These are phyloP conservation scores for Hippocampus zosterae DNA, from an alignment of 2,113 vertebrate genomes.

Conservation along the genomic window DNA sequence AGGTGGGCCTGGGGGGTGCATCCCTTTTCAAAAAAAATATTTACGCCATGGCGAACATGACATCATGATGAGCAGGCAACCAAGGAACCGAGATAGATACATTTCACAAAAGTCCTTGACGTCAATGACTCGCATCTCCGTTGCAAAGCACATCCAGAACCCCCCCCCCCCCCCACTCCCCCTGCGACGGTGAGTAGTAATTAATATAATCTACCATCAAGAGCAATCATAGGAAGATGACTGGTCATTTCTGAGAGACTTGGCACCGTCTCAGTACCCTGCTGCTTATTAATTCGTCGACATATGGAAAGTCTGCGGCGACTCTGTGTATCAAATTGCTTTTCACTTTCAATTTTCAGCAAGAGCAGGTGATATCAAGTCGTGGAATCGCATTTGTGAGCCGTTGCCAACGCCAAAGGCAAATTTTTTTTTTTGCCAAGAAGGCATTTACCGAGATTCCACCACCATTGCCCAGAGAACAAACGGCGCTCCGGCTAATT, in stretches of 20 bases:
- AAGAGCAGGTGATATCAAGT: constrained; percentile 73
- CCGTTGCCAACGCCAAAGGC: constrained; percentile 65
- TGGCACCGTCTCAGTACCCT: constrained; percentile 96
- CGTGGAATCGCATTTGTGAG: constrained; percentile 69
- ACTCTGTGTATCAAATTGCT: constrained; percentile 86
- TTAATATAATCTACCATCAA: constrained; percentile 96
- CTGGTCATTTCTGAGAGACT: constrained; percentile 91
- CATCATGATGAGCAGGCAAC: constrained; percentile 3
- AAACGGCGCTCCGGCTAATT: constrained; percentile 65
- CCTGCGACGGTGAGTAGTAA: constrained; percentile 83
- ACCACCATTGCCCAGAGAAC: constrained; percentile 66
- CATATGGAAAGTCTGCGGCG: constrained; percentile 97
- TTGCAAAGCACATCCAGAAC: constrained; percentile 71
- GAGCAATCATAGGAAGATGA: constrained; percentile 90
- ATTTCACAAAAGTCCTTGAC: constrained; percentile 61
- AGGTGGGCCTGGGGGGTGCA: constrained; percentile 94
- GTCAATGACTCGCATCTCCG: constrained; percentile 68
- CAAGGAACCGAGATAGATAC: constrained; percentile 29
- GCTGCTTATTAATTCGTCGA: constrained; percentile 98
- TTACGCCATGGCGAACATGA: constrained; percentile 20
- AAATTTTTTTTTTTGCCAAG: constrained; percentile 53
- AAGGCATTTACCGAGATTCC: constrained; percentile 66
- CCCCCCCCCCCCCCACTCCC: constrained; percentile 84
- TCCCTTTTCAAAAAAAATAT: constrained; percentile 71
- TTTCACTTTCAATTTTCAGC: constrained; percentile 78